Conservation (phyloP, 1,140 invertebrate genomes). For the Fopius arisanus region DNA sequence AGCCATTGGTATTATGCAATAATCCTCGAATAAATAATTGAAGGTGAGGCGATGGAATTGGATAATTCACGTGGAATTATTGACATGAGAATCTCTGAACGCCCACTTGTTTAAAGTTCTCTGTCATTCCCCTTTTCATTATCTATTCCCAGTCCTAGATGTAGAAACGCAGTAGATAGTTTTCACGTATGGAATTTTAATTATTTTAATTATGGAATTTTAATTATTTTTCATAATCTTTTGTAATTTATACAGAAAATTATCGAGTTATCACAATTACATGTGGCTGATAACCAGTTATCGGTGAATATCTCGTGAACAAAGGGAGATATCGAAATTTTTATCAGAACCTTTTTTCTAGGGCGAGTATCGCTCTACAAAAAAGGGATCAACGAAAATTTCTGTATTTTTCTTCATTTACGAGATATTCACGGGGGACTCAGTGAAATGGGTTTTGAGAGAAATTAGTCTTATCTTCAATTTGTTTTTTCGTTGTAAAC, state of each 20-base stretch:
- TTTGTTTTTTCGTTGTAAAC: background rate
- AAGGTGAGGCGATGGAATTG: too few species aligned
- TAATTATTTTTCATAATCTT: background rate
- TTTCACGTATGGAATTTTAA: background rate
- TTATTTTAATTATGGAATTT: background rate
- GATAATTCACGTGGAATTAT: background rate
- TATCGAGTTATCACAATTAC: too few species aligned
- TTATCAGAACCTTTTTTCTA: too few species aligned
- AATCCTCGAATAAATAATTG: too few species aligned
- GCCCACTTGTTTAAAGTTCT: background rate
- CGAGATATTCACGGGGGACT: too few species aligned
- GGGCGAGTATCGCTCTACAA: too few species aligned
- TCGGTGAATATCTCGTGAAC: background rate
- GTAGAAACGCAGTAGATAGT: constrained; percentile 3
- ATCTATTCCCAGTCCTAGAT: background rate
- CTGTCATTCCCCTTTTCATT: background rate
- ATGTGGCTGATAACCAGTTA: too few species aligned
- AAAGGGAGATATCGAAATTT: too few species aligned
- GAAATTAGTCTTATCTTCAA: background rate
- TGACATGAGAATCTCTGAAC: background rate
- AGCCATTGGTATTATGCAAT: too few species aligned
- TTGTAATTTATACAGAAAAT: background rate
- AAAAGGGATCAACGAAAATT: too few species aligned
- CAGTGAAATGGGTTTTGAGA: too few species aligned
- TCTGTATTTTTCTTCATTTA: too few species aligned